Evolutionary conservation across 2,113 vertebrate species (phyloP).

Genomic region (Cinclus mexicanus): DNA sequence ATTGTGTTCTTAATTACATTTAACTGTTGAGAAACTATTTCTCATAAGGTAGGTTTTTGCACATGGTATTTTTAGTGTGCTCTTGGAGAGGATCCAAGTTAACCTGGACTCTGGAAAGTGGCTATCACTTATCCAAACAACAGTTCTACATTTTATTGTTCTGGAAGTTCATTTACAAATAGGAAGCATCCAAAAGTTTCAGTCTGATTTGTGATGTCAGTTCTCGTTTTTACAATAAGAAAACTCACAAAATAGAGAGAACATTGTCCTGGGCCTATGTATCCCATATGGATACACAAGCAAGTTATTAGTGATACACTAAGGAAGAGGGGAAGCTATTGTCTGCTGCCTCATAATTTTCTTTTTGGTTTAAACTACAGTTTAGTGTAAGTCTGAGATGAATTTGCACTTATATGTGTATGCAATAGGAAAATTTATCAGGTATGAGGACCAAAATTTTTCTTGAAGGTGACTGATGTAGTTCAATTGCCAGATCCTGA

Average conservation of each 20-base stretch:
- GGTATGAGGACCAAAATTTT: not conserved
- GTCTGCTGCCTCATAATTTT: not conserved
- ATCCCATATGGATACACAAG: fast-evolving
- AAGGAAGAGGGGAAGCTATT: not conserved
- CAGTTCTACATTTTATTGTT: not conserved
- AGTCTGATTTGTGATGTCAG: not conserved
- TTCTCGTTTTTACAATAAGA: not conserved
- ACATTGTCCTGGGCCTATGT: not conserved
- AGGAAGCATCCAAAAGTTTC: not conserved
- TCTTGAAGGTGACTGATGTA: not conserved
- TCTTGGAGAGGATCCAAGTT: not conserved
- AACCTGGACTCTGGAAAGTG: not conserved
- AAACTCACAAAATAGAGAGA: not conserved
- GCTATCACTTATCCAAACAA: not conserved
- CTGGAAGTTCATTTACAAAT: not conserved
- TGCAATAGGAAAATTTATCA: not conserved
- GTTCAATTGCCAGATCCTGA: not conserved
- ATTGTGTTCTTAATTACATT: not conserved
- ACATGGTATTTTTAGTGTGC: not conserved
- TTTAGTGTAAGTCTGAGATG: not conserved
- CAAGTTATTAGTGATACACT: not conserved
- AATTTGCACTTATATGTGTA: not conserved
- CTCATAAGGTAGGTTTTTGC: not conserved
- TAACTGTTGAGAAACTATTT: slow-evolving; percentile 5
- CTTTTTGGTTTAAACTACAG: not conserved